These are phyloP conservation scores for Chiloscyllium plagiosum DNA, from an alignment of 2,113 vertebrate genomes.

Conservation along the genomic window DNA sequence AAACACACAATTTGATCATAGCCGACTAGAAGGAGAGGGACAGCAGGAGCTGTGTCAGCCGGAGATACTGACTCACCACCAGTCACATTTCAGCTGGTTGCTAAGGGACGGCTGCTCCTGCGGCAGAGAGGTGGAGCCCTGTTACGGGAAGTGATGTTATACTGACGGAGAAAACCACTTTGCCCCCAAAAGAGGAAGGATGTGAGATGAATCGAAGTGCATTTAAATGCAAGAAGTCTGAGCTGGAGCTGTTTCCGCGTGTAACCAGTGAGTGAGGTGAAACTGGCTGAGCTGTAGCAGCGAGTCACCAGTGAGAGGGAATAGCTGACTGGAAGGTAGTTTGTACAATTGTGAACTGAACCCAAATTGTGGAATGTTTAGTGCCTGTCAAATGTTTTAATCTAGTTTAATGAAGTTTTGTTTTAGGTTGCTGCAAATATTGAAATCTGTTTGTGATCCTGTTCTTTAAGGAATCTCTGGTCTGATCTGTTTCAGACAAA, in stretches of 20 bases:
- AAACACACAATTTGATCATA: neutral
- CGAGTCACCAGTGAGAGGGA: neutral
- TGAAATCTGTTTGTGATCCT: neutral
- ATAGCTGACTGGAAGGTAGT: neutral
- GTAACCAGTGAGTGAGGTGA: neutral
- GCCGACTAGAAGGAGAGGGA: neutral
- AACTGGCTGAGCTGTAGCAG: neutral
- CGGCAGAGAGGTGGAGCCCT: neutral
- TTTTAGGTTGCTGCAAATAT: neutral
- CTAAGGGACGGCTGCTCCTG: neutral
- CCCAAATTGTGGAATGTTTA: neutral
- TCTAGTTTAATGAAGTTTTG: neutral
- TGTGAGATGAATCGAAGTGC: neutral
- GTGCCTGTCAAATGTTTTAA: neutral
- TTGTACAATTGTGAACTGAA: neutral
- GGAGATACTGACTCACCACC: neutral
- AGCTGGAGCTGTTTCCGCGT: neutral
- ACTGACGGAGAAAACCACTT: constrained; percentile 43
- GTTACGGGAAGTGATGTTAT: constrained; percentile 49
- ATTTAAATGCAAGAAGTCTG: neutral
- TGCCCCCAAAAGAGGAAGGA: neutral
- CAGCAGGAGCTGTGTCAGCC: neutral
- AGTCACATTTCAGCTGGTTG: neutral
- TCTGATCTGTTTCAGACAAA: neutral
- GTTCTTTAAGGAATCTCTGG: neutral